Evolutionary conservation across 2,888 invertebrate genomes (phyloP).

Genomic region (Actias luna): DNA sequence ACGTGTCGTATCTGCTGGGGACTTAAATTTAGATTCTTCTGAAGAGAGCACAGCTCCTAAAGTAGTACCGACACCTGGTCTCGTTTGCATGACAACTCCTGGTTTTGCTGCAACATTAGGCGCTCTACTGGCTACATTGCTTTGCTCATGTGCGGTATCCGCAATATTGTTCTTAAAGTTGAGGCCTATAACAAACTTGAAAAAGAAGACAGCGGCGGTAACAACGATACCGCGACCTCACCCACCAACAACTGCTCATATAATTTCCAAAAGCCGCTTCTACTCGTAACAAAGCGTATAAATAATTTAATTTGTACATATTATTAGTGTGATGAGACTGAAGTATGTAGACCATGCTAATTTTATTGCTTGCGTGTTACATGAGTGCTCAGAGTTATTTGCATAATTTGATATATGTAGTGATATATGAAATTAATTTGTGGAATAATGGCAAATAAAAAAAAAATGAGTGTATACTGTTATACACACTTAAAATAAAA

Average conservation of each 20-base stretch:
- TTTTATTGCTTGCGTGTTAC: slow-evolving; percentile 61
- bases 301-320: slow-evolving; percentile 77
- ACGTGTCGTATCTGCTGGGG: slow-evolving; percentile 95
- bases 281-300: slow-evolving; percentile 81
- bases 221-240: slow-evolving; percentile 73
- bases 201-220: slow-evolving; percentile 78
- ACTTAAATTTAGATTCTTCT: slow-evolving; percentile 89
- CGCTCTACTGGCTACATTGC: slow-evolving; percentile 89
- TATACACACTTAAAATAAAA: no score
- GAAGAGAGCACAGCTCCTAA: slow-evolving; percentile 84
- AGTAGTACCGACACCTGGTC: slow-evolving; percentile 85
- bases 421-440: slow-evolving; percentile 33
- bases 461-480: no score
- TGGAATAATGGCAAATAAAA: neutral
- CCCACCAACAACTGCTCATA: slow-evolving; percentile 67
- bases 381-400: slow-evolving; percentile 55
- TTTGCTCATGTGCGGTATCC: slow-evolving; percentile 92
- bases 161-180: slow-evolving; percentile 92
- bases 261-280: slow-evolving; percentile 84
- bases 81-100: slow-evolving; percentile 97
- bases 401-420: slow-evolving; percentile 16
- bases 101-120: slow-evolving; percentile 94
- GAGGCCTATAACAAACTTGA: slow-evolving; percentile 84
- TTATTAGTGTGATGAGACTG: slow-evolving; percentile 81
- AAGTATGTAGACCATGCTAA: slow-evolving; percentile 72